Percentiles rank a stretch among this genome's conserved stretches.
phyloP scores from a whole-genome alignment of 2,888 invertebrate species.

The Cryptus armator region DNA sequence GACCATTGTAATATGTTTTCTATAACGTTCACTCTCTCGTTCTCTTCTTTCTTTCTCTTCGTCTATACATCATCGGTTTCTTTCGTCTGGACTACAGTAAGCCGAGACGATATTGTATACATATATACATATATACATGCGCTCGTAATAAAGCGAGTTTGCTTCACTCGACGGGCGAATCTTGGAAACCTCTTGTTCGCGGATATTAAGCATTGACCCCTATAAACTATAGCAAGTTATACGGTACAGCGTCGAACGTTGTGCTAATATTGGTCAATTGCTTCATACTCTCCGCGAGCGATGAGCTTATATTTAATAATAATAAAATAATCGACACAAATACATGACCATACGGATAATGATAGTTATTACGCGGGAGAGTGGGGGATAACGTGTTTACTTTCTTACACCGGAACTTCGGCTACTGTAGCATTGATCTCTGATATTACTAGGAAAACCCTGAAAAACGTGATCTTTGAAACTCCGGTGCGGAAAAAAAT shows the following conservation, averaged over 20 bases:
- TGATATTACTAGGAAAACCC: constrained; percentile 44
- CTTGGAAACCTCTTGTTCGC: constrained; percentile 50
- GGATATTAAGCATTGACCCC: constrained; percentile 66
- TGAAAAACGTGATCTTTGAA: constrained; percentile 12
- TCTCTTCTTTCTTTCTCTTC: constrained; percentile 17
- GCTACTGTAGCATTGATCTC: constrained; percentile 65
- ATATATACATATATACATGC: background rate
- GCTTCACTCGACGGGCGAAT: constrained; percentile 31
- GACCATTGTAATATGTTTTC: constrained; percentile 41
- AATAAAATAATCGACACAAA: constrained; percentile 21
- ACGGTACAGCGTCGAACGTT: constrained; percentile 17
- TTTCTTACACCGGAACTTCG: constrained; percentile 46
- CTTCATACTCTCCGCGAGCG: background rate
- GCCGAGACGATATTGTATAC: constrained; percentile 29
- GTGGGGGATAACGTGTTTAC: constrained; percentile 26
- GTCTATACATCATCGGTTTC: constrained; percentile 21
- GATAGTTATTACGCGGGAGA: constrained; percentile 33
- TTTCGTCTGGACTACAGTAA: constrained; percentile 24
- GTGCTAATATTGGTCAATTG: constrained; percentile 40
- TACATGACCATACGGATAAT: constrained; percentile 37
- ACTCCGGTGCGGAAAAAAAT: background rate
- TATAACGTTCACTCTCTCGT: constrained; percentile 27
- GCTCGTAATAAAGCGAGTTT: constrained; percentile 38
- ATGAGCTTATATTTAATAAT: constrained; percentile 34
- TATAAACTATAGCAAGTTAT: constrained; percentile 51